Evolutionary conservation across 1,140 invertebrate genomes (phyloP), one percentile per base, ranked within the genome.

Genomic region (Pseudachorutes palmiensis): DNA sequence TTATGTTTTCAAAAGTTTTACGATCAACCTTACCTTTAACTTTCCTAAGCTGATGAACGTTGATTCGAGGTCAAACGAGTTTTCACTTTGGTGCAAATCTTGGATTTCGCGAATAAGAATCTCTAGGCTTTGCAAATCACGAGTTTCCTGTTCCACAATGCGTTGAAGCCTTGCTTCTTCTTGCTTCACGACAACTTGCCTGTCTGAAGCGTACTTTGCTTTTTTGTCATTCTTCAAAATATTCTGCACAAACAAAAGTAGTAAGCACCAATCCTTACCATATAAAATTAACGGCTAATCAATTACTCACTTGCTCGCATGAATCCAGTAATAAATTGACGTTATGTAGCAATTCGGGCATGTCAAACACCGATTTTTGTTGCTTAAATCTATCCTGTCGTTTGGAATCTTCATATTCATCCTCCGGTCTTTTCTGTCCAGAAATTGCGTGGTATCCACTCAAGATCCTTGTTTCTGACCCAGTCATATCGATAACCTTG

Each of bases 401-500:
- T 2, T 26, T n/a, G 26, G 65, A 45, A 1, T 41, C 26, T 55
- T 68, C 66, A 63, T 75, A 79, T 62, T 84, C 81, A 63, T 84
- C 83, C 1, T 78, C 79, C 77, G 61, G 67, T 82, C 72, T 82
- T 80, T 83, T 84, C 77, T 84, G 83, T 77, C 83, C 82, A 77
- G 83, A 78, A 81, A 87, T 86, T 0, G 94, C 93, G 80, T 97
- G 93, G 78, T 97, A 98, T 16, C 94, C 93, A 77, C 91, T 93
- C 0, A 99, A 82, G 33, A 98, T 89, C 73, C 92, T 84, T 75
- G 92, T 88, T 78, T 98, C 92, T 0, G 90, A 91, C 1, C 95
- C 96, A 41, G 95, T 98, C 92, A 98, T 94, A 77, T 99, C 97
- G 69, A 99, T 98, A 3, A 99, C 94, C 76, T 98, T 95, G n/a